Percentiles rank a stretch among this genome's conserved stretches.
Conservation (phyloP, 2,113 vertebrate species). For the Procavia capensis region DNA sequence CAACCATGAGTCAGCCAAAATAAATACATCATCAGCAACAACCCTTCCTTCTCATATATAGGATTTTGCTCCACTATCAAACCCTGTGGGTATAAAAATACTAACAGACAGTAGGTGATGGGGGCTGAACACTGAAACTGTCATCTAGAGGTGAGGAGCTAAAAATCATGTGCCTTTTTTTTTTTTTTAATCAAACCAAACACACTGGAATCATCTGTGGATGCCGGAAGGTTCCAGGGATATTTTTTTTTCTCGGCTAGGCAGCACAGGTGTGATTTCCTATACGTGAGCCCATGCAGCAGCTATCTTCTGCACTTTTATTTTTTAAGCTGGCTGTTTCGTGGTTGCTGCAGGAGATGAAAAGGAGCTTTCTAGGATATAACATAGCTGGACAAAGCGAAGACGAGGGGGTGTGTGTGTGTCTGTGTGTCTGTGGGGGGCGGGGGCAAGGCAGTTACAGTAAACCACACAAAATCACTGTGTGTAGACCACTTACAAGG, state of each 20-base stretch:
- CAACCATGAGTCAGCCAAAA: conserved; percentile 5
- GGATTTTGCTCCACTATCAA: conserved; percentile 51
- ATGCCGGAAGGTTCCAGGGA: neutral
- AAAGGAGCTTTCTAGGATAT: neutral
- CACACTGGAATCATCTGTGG: neutral
- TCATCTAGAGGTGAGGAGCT: conserved; percentile 18
- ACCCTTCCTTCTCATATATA: conserved; percentile 39
- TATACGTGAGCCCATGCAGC: neutral
- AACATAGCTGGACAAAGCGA: neutral
- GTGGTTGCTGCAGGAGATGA: neutral
- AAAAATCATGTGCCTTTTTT: conserved; percentile 47
- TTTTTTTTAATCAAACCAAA: conserved; percentile 41
- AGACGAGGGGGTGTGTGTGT: neutral
- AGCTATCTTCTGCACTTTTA: no score
- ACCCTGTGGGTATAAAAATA: neutral
- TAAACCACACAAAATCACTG: no score
- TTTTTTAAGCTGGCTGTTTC: neutral
- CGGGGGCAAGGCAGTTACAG: accelerated
- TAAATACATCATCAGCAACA: neutral
- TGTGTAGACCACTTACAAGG: no score
- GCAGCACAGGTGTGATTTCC: neutral
- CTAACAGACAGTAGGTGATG: neutral
- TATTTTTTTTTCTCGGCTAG: neutral
- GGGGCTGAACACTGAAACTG: accelerated
- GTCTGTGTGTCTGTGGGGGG: neutral